Conservation (phyloP, 1,140 invertebrate genomes). For the Thaumetopoea pityocampa region DNA sequence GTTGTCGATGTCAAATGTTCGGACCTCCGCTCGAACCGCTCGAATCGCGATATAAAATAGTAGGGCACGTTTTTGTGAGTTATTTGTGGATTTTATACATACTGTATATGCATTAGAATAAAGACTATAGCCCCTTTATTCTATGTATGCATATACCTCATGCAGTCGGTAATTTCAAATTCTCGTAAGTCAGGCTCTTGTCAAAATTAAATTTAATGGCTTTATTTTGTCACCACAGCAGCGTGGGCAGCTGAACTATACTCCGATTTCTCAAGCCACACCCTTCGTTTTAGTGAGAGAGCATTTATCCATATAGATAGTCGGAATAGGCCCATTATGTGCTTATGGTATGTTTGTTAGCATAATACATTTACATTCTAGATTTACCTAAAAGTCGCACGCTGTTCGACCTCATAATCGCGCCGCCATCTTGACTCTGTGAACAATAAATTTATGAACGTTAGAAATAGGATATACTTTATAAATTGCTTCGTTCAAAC, state of each 20-base stretch:
- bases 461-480: slow-evolving; percentile 8
- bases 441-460: slow-evolving; percentile 34
- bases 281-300: slow-evolving; percentile 33
- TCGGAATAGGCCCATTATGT: slow-evolving; percentile 45
- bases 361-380: slow-evolving; percentile 41
- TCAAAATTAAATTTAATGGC: slow-evolving; percentile 48
- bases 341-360: slow-evolving; percentile 30
- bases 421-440: slow-evolving; percentile 50
- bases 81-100: too few relatives aligned
- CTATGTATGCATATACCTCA: too few relatives aligned
- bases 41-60: too few relatives aligned
- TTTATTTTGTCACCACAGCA: slow-evolving; percentile 35
- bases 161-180: slow-evolving; percentile 25
- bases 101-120: too few relatives aligned
- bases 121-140: too few relatives aligned
- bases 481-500: background rate
- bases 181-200: slow-evolving; percentile 27
- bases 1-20: too few relatives aligned
- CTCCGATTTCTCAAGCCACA: slow-evolving; percentile 45
- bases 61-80: too few relatives aligned
- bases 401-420: slow-evolving; percentile 49
- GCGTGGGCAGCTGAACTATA: slow-evolving; percentile 50
- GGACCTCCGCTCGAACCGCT: too few relatives aligned
- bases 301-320: slow-evolving; percentile 45
- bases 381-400: slow-evolving; percentile 52